phyloP scores from a whole-genome alignment of 2,797 vertebrate genomes.

The Neostethus bicornis region DNA sequence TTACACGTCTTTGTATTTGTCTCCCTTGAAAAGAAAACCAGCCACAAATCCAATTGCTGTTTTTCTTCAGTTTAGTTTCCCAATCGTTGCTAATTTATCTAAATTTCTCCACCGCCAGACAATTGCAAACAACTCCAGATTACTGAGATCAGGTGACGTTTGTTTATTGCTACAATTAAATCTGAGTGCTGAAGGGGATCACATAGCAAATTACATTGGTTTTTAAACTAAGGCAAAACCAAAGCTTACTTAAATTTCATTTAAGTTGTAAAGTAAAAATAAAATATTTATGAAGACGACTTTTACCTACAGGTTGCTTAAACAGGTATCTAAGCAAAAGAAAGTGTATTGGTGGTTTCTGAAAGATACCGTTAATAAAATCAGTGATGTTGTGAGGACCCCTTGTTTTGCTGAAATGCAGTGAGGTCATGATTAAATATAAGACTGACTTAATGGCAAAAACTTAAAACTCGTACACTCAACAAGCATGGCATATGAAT shows the following conservation, averaged over 20 bases:
- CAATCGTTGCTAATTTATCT: conserved; percentile 66
- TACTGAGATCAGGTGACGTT: conserved; percentile 50
- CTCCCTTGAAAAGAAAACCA: conserved; percentile 33
- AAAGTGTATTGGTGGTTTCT: too few species aligned
- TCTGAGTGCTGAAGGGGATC: conserved; percentile 24
- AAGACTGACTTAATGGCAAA: too few species aligned
- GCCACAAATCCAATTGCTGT: conserved; percentile 32
- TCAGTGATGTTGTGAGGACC: too few species aligned
- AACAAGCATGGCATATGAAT: too few species aligned
- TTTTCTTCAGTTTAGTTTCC: conserved; percentile 55
- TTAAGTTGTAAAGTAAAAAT: conserved; percentile 6
- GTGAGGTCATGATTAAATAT: too few species aligned
- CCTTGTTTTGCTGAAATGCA: too few species aligned
- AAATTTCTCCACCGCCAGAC: conserved; percentile 48
- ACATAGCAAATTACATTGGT: conserved; percentile 19
- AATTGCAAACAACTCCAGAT: conserved; percentile 58
- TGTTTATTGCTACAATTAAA: conserved; percentile 53
- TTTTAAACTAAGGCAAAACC: conserved; percentile 1
- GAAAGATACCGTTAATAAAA: too few species aligned
- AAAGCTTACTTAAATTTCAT: not conserved
- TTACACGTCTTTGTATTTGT: conserved; percentile 37
- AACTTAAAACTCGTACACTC: too few species aligned
- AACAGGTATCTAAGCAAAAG: too few species aligned
- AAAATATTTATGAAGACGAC: not conserved
- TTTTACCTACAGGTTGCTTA: not conserved